These are phyloP conservation scores for Argyra leucocephala DNA, from an alignment of 2,888 invertebrate genomes.

Conservation along the genomic window DNA sequence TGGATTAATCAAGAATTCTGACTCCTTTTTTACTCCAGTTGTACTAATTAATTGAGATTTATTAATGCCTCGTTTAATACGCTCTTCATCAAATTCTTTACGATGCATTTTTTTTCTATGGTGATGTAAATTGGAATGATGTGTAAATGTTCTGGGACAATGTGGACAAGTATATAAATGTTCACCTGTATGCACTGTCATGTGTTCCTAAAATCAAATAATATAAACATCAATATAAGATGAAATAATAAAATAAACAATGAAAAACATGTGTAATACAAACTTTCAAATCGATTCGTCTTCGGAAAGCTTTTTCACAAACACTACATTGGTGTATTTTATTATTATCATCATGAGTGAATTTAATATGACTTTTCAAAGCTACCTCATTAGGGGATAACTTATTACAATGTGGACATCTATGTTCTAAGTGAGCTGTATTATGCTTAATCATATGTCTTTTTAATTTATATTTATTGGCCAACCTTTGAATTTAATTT, in stretches of 20 bases:
- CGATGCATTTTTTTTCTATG: conserved; percentile 41
- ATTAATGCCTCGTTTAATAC: conserved; percentile 26
- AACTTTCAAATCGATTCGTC: conserved; percentile 37
- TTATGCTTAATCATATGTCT: conserved; percentile 38
- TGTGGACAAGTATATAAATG: conserved; percentile 41
- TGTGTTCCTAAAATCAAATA: conserved; percentile 35
- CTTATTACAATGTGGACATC: conserved; percentile 38
- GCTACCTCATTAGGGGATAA: conserved; percentile 39
- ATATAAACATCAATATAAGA: conserved; percentile 7
- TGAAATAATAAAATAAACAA: neutral
- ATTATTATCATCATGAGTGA: conserved; percentile 33
- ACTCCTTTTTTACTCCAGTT: neutral
- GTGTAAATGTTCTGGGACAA: conserved; percentile 42
- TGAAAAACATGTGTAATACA: conserved; percentile 2
- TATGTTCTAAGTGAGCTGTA: conserved; percentile 31
- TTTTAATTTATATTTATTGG: conserved; percentile 18
- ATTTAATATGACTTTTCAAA: conserved; percentile 37
- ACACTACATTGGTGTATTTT: conserved; percentile 36
- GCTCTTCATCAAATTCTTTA: conserved; percentile 35
- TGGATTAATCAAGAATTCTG: neutral
- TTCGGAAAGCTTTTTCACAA: conserved; percentile 40
- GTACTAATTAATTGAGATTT: neutral
- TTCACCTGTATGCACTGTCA: conserved; percentile 42
- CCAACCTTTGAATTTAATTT: too few species aligned
- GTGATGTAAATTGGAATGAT: conserved; percentile 42